Evolutionary conservation across 2,888 invertebrate species (phyloP).

Genomic region (Temnothorax ravouxi): DNA sequence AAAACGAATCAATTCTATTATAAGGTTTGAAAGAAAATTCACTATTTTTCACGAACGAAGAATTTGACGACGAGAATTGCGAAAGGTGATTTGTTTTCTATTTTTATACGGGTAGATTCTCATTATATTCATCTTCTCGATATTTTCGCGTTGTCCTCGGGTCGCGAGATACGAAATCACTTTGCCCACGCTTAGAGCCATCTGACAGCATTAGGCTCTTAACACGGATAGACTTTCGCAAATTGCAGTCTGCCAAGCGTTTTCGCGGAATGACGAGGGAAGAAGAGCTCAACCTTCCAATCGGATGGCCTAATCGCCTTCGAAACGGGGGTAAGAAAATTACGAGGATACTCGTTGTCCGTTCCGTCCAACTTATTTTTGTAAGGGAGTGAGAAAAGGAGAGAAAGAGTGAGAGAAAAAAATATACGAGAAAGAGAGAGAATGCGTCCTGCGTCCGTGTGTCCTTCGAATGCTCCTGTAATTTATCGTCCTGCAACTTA

Average conservation of each 20-base stretch:
- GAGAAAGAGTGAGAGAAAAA: background rate
- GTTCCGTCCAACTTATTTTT: constrained; percentile 84
- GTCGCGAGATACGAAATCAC: background rate
- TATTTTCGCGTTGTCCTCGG: background rate
- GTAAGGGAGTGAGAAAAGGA: constrained; percentile 69
- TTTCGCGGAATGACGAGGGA: constrained; percentile 21
- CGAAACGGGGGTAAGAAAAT: constrained; percentile 29
- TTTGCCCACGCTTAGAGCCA: background rate
- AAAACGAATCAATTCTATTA: background rate
- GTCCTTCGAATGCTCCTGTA: constrained; percentile 25
- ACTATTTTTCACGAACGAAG: background rate
- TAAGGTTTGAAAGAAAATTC: background rate
- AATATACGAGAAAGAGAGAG: constrained; percentile 21
- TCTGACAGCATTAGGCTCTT: background rate
- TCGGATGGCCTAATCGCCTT: constrained; percentile 44
- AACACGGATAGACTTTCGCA: constrained; percentile 17
- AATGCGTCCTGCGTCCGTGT: constrained; percentile 27
- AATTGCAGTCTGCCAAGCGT: background rate
- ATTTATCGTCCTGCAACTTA: constrained; percentile 23
- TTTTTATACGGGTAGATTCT: constrained; percentile 23
- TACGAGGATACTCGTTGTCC: constrained; percentile 71
- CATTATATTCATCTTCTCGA: background rate
- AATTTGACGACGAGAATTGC: background rate
- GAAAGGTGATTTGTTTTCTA: constrained; percentile 18
- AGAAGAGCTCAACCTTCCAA: constrained; percentile 54